Conservation (phyloP, 2,888 invertebrate genomes). For the Scaptomyza flava region DNA sequence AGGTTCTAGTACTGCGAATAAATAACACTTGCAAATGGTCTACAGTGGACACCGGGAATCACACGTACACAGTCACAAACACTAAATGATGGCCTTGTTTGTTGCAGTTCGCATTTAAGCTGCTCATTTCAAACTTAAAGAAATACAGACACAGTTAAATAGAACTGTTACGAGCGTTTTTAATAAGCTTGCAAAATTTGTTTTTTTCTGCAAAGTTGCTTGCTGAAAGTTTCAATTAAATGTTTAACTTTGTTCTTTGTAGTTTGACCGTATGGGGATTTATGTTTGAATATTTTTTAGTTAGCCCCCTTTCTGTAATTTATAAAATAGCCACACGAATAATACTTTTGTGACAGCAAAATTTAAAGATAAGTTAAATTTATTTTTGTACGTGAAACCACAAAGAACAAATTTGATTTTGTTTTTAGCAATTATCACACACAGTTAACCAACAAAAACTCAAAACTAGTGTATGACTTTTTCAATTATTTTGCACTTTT, state of each 20-base stretch:
- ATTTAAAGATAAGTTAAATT: neutral
- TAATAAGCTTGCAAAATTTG: constrained; percentile 14
- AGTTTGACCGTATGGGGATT: constrained; percentile 19
- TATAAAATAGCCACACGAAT: neutral
- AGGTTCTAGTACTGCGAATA: constrained; percentile 19
- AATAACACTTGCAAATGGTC: constrained; percentile 42
- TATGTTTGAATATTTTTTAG: constrained; percentile 30
- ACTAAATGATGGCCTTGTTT: constrained; percentile 31
- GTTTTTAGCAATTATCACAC: neutral
- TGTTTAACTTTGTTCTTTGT: constrained; percentile 16
- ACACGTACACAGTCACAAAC: constrained; percentile 3
- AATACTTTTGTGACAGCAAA: neutral
- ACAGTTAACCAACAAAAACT: neutral
- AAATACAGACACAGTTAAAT: neutral
- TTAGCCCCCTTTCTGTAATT: constrained; percentile 1
- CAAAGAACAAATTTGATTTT: neutral
- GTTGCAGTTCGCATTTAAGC: constrained; percentile 10
- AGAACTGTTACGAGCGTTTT: constrained; percentile 16
- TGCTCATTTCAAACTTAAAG: no score
- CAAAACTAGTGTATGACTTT: neutral
- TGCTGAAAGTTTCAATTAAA: constrained; percentile 54
- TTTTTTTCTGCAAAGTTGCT: constrained; percentile 4
- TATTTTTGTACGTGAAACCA: neutral
- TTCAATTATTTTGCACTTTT: neutral
- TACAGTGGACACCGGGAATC: constrained; percentile 3